Evolutionary conservation across 1,140 invertebrate genomes (phyloP), one percentile per base, ranked within the genome.

Genomic region (Drosophila neocordata): DNA sequence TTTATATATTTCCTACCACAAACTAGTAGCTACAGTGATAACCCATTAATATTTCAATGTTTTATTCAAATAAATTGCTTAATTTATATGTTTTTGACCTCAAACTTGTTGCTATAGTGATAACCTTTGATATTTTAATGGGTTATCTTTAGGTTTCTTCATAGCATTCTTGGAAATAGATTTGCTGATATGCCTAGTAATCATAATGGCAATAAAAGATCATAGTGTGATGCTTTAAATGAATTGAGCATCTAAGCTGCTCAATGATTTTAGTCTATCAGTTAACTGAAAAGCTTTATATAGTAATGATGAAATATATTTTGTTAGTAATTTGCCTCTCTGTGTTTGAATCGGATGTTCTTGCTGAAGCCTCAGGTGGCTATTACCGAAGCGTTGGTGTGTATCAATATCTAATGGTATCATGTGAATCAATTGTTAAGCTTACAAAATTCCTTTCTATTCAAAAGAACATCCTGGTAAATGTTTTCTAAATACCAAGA

Each of bases 381-480:
- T 48, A 1, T 22, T 56, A 13, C 20, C 34, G 13, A 53, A 37
- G 5, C 31, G n/a, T 8, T 53, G 22, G 37, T 24, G n/a, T 31
- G 34, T 48, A 48, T 48, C 4, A 0, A 3, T 20, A 8, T 1
- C 15, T 8, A 38, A 35, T 53, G 27, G 27, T 24, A 6, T 31
- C 27, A 53, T n/a, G 9, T 15, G 18, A 31, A 31, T 31, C 27
- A 31, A 8, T 48, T 0, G 15, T 48, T 4, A 48, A 48, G 9
- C n/a, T 8, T 48, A 20, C 9, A 20, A 48, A 11, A 48, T 20
- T 48, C 3, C 20, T 24, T 24, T 20, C 15, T 44, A 15, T 9
- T 12, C 7, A 1, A 1, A 18, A 58, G 63, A 20, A 41, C 41
- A 62, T 67, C 64, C 69, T 20, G 69, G 69, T 1, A 67, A 72